Evolutionary conservation across 2,113 vertebrate species (phyloP).

Genomic region (Mastomys coucha): DNA sequence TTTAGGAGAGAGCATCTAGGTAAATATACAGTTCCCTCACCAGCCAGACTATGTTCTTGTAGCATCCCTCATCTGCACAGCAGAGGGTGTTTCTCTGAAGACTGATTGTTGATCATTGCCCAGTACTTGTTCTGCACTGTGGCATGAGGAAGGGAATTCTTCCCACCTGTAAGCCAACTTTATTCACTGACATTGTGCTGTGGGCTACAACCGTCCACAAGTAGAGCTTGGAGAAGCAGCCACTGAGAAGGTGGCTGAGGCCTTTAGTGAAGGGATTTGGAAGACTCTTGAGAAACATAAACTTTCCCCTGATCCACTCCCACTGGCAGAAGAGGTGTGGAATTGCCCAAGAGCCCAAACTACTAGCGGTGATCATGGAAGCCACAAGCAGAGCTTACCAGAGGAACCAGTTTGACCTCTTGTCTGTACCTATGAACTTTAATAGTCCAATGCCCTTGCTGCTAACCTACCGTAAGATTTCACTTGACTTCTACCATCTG

Average conservation of each 20-base stretch:
- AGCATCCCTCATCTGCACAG: neutral
- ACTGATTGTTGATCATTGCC: neutral
- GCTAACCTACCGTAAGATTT: neutral
- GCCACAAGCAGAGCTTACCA: neutral
- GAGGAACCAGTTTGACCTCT: neutral
- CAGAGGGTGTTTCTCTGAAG: neutral
- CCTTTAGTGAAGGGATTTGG: neutral
- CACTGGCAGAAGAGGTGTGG: neutral
- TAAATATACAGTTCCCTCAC: neutral
- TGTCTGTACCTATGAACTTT: neutral
- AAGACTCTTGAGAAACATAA: neutral
- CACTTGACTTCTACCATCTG: neutral
- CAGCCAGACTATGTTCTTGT: neutral
- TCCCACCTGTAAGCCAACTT: neutral
- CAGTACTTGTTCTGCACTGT: neutral
- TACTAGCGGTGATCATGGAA: neutral
- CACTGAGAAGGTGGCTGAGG: neutral
- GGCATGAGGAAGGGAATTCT: neutral
- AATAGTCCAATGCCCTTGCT: neutral
- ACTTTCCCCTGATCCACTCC: neutral
- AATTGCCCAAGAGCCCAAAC: neutral
- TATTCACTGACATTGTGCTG: neutral
- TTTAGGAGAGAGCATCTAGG: neutral
- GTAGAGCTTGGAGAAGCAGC: neutral
- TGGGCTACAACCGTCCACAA: neutral